phyloP scores from a whole-genome alignment of 2,888 invertebrate species.

The Diachrysia chrysitis region DNA sequence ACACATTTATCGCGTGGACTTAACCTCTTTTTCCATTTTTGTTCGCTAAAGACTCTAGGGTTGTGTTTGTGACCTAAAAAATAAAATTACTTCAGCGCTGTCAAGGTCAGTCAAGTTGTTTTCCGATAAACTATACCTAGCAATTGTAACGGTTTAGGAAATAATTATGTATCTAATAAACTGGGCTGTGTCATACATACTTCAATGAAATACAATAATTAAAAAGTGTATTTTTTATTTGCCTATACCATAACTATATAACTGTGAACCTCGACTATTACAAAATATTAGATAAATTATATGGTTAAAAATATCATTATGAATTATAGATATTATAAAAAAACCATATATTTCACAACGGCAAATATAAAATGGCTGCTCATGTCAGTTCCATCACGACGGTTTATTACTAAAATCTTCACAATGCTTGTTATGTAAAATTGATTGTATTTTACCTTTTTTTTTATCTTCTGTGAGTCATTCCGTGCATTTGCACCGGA shows the following conservation, averaged over 20 bases:
- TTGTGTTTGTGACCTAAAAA: too few relatives aligned
- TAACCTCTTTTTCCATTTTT: too few relatives aligned
- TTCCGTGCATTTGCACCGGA: too few relatives aligned
- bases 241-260: not conserved
- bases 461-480: too few relatives aligned
- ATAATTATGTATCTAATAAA: not conserved
- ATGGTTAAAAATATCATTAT: not conserved
- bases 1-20: too few relatives aligned
- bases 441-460: not conserved
- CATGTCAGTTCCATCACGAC: not conserved
- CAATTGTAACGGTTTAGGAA: too few relatives aligned
- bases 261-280: not conserved
- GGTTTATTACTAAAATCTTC: not conserved
- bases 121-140: too few relatives aligned
- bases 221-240: conserved; percentile 1
- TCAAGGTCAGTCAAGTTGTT: too few relatives aligned
- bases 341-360: not conserved
- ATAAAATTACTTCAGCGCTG: too few relatives aligned
- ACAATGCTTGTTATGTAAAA: not conserved
- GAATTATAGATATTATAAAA: not conserved
- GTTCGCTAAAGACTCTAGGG: too few relatives aligned
- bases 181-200: not conserved
- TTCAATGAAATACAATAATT: not conserved
- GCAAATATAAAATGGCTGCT: not conserved
- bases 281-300: not conserved